These are phyloP conservation scores for Numenius arquata DNA, from an alignment of 2,113 vertebrate genomes.

Conservation along the genomic window DNA sequence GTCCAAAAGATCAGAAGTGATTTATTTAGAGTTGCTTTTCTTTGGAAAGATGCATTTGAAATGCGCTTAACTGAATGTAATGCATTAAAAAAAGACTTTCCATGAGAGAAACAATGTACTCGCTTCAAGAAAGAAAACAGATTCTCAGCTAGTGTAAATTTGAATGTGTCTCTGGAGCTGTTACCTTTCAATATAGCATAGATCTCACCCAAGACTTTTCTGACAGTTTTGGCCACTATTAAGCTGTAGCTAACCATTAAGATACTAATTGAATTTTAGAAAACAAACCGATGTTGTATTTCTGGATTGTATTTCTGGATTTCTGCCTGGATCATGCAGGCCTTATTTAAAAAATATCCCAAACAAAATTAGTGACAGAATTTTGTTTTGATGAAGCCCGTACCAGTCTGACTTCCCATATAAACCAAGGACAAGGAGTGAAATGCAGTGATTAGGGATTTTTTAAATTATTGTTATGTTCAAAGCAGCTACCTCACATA, in stretches of 20 bases:
- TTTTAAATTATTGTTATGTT: neutral
- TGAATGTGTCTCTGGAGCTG: neutral
- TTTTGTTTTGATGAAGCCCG: neutral
- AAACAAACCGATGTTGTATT: neutral
- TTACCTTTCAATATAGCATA: neutral
- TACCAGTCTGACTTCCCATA: neutral
- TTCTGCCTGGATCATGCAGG: neutral
- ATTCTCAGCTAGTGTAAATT: neutral
- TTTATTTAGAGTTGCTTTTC: constrained; percentile 1
- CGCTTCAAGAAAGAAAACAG: neutral
- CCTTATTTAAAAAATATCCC: neutral
- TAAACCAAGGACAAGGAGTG: neutral
- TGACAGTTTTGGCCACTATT: neutral
- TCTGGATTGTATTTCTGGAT: neutral
- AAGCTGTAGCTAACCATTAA: neutral
- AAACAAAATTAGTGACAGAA: neutral
- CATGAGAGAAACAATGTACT: neutral
- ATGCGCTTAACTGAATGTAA: neutral
- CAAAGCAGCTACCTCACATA: neutral
- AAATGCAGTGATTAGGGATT: neutral
- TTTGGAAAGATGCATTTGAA: neutral
- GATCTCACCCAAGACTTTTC: neutral
- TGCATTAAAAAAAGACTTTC: neutral
- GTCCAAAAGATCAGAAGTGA: neutral
- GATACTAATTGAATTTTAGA: neutral